Evolutionary conservation across 2,113 vertebrate species (phyloP), one percentile per base, ranked within the genome.

Genomic region (Callochromis pleurospilus): DNA sequence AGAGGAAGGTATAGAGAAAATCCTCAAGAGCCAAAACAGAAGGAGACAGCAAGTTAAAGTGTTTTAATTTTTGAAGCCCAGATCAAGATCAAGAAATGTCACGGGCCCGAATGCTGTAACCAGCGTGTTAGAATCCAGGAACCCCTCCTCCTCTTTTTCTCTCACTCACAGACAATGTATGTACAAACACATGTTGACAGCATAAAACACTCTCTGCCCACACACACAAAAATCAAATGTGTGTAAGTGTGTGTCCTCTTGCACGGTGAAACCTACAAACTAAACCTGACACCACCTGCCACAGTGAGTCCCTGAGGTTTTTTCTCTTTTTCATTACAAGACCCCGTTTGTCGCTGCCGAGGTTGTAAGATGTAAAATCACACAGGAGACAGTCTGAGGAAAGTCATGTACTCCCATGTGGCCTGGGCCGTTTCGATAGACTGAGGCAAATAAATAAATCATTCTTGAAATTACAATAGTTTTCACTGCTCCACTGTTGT

Each of bases 11-110:
- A 82, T 12, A 40, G 84, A 88, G 80, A 65, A 65, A 86, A 87
- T 33, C 38, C 62, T 9, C 7, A 40, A 88, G 81, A 86, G 15
- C 49, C 47, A 90, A 38, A 90, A 92, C 54, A 89, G 89, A 81
- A 84, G 80, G 17, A 90, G 54, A 80, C 85, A 51, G 26, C 81
- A 90, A 94, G 91, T 89, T 91, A 85, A 92, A 88, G 70, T 83
- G 54, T 89, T 90, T 93, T 93, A 81, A 92, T 93, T 86, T 77
- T 85, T 79, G 33, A 85, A 90, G 83, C 80, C 87, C 87, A 90
- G 84, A 60, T 21, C 21, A 84, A 88, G 56, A 83, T 70, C 54
- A 84, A 84, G 73, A 90, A 86, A 58, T 83, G 45, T 79, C 45
- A 83, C 13, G 82, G 75, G 82, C 84, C 79, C 53, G 2, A 70